Conservation (phyloP, 2,888 invertebrate species). For the Poecilus cupreus region DNA sequence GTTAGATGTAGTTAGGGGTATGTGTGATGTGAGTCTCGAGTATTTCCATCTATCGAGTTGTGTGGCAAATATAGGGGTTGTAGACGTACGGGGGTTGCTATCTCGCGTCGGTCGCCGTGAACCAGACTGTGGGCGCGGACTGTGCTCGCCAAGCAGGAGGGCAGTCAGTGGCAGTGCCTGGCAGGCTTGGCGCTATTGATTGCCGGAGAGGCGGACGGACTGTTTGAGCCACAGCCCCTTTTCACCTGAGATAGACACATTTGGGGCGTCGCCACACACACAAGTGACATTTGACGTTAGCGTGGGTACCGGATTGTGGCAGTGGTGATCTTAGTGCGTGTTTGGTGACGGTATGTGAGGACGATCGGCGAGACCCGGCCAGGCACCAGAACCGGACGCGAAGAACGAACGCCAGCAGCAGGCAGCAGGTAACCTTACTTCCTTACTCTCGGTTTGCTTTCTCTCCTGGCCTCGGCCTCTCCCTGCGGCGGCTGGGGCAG, state of each 20-base stretch:
- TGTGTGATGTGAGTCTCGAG: background rate
- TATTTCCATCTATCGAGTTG: background rate
- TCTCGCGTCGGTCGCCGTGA: conserved; percentile 34
- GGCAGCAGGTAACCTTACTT: conserved; percentile 43
- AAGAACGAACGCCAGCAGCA: conserved; percentile 23
- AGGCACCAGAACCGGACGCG: conserved; percentile 41
- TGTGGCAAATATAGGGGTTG: background rate
- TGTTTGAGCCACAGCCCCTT: conserved; percentile 58
- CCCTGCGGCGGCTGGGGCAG: background rate
- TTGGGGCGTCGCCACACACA: conserved; percentile 58
- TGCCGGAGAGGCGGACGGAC: conserved; percentile 57
- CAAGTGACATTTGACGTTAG: conserved; percentile 58
- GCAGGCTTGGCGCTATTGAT: conserved; percentile 57
- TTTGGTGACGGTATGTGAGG: conserved; percentile 56
- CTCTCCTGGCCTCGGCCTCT: background rate
- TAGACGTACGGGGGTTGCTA: conserved; percentile 41
- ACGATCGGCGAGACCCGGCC: conserved; percentile 37
- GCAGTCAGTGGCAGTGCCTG: conserved; percentile 59
- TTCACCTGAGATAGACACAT: conserved; percentile 59
- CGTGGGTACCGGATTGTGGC: conserved; percentile 54
- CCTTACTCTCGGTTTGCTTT: background rate
- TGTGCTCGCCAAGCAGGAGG: conserved; percentile 53
- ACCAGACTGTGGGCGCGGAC: conserved; percentile 54
- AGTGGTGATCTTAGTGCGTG: conserved; percentile 57
- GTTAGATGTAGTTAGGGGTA: background rate